These are phyloP conservation scores for Diplazon laetatorius DNA, from an alignment of 2,888 invertebrate genomes.

Conservation along the genomic window DNA sequence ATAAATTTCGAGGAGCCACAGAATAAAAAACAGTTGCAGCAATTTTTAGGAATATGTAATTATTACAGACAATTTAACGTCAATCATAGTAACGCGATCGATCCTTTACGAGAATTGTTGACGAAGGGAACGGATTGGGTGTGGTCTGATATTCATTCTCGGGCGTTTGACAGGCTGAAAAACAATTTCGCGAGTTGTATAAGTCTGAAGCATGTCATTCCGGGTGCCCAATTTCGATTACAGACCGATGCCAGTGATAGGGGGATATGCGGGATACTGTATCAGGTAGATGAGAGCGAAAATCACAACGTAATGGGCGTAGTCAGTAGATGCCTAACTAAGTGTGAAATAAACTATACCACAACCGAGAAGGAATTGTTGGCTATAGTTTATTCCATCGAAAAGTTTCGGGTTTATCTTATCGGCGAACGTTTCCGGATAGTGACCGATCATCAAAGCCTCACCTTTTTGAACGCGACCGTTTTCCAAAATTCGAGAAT, in stretches of 20 bases:
- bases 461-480: constrained; percentile 7
- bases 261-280: constrained; percentile 63
- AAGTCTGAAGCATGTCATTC: constrained; percentile 42
- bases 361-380: constrained; percentile 70
- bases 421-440: constrained; percentile 3
- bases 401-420: constrained; percentile 62
- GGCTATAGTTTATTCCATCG: constrained; percentile 66
- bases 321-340: constrained; percentile 61
- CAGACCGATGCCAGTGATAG: constrained; percentile 59
- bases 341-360: constrained; percentile 16
- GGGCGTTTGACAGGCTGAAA: constrained; percentile 51
- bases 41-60: neutral
- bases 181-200: constrained; percentile 40
- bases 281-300: constrained; percentile 24
- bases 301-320: constrained; percentile 62
- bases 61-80: neutral
- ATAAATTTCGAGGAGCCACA: neutral
- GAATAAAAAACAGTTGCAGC: neutral
- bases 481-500: constrained; percentile 11
- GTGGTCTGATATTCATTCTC: constrained; percentile 36
- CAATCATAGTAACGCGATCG: neutral
- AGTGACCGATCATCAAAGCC: constrained; percentile 24
- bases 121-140: neutral
- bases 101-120: constrained; percentile 9
- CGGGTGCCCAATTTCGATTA: constrained; percentile 35